Base-by-base conservation (phyloP, 1,140 invertebrate species). In the Physella acuta region DNA sequence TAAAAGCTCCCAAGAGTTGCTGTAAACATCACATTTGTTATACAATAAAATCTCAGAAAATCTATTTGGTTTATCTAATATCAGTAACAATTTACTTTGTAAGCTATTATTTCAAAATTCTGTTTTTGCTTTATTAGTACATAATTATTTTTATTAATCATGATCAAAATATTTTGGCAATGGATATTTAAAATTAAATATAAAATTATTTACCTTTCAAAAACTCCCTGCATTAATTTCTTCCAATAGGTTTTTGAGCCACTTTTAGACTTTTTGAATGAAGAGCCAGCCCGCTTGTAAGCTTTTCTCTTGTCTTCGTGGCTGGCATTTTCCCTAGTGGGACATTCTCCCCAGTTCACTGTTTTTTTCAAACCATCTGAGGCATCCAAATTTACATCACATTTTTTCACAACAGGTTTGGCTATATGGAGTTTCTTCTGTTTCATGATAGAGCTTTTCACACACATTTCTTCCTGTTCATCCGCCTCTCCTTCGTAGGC, bases 141-240 rank as follows among this genome's bases (percentile, higher is more conserved):
- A n/a, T n/a, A n/a, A n/a, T n/a, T n/a, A n/a, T n/a, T n/a, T n/a
- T n/a, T n/a, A n/a, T n/a, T n/a, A n/a, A n/a, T n/a, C n/a, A n/a
- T n/a, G n/a, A n/a, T n/a, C n/a, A n/a, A n/a, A n/a, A n/a, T n/a
- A n/a, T n/a, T n/a, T n/a, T n/a, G n/a, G n/a, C n/a, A n/a, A n/a
- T n/a, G n/a, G n/a, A n/a, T n/a, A n/a, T n/a, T n/a, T n/a, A n/a
- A n/a, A n/a, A n/a, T n/a, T n/a, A n/a, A n/a, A n/a, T n/a, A n/a
- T n/a, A n/a, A n/a, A n/a, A 8, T 44, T 3, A 56, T 52, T 75
- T 58, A 79, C 79, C 76, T 78, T 70, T 80, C 80, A 52, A 81
- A 67, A 11, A 81, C 62, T 1, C 74, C 74, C 62, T 72, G 76
- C 0, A 81, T 53, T 28, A 80, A 68, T 36, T 72, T 68, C 5